phyloP scores from a whole-genome alignment of 2,113 vertebrate species.

The Ramphastos sulfuratus region DNA sequence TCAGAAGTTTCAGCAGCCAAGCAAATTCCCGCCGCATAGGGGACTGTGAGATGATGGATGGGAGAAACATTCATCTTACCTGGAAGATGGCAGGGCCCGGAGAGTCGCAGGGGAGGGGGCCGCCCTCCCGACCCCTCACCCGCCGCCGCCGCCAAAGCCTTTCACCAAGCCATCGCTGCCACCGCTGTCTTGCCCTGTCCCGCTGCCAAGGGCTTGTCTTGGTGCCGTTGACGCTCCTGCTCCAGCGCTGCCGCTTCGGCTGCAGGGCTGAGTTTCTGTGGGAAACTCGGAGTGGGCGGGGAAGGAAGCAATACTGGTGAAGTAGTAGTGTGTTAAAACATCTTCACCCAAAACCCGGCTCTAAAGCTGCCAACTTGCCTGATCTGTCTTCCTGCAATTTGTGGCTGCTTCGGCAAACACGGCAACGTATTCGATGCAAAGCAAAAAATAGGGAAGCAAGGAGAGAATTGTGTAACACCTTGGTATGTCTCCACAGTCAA shows the following conservation, averaged over 20 bases:
- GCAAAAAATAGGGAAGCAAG: neutral
- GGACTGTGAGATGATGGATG: conserved; percentile 52
- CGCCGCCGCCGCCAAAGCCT: neutral
- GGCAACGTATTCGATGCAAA: rapidly evolving
- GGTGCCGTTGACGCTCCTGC: neutral
- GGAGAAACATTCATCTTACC: conserved; percentile 45
- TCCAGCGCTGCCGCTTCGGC: neutral
- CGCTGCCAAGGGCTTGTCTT: neutral
- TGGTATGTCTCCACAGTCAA: neutral
- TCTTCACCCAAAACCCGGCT: neutral
- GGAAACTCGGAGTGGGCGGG: neutral
- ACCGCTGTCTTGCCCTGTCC: neutral
- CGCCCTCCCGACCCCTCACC: neutral
- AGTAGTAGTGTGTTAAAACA: neutral
- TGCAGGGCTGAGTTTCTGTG: neutral
- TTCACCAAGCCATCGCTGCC: neutral
- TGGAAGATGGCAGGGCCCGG: conserved; percentile 15
- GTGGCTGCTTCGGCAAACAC: neutral
- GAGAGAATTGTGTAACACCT: no score
- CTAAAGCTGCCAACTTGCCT: neutral
- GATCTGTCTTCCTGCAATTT: neutral
- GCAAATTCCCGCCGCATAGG: conserved; percentile 1
- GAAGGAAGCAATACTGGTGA: neutral
- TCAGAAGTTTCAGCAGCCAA: conserved; percentile 26
- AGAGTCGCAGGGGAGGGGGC: neutral